phyloP scores from a whole-genome alignment of 1,140 invertebrate genomes.

The Dreissena polymorpha region DNA sequence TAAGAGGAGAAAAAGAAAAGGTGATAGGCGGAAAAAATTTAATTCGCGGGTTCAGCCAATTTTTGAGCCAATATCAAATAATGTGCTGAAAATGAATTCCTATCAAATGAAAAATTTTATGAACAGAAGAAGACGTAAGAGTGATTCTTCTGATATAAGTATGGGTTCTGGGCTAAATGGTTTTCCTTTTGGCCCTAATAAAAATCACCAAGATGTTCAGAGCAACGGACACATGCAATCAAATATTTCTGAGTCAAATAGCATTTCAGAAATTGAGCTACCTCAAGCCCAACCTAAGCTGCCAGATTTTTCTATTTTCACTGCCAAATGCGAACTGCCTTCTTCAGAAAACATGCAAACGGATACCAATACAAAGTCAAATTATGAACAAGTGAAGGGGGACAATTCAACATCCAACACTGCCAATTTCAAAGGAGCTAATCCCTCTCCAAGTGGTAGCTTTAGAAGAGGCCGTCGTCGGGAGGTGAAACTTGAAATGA shows the following conservation, averaged over 20 bases:
- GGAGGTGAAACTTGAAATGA: conserved; percentile 54
- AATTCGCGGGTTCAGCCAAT: conserved; percentile 39
- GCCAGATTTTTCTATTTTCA: conserved; percentile 49
- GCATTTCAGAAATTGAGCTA: conserved; percentile 49
- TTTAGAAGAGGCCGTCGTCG: conserved; percentile 43
- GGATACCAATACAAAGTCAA: background rate
- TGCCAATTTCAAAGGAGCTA: conserved; percentile 51
- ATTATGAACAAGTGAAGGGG: conserved; percentile 16
- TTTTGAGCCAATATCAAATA: conserved; percentile 47
- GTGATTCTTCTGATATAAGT: conserved; percentile 42
- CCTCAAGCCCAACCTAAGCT: conserved; percentile 18
- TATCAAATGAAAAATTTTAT: conserved; percentile 22
- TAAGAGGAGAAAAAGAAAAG: conserved; percentile 22
- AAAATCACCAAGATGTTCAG: no score
- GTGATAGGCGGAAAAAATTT: conserved; percentile 24
- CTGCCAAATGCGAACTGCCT: conserved; percentile 26
- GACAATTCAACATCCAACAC: conserved; percentile 31
- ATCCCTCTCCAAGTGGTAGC: conserved; percentile 50
- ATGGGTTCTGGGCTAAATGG: background rate
- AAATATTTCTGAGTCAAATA: conserved; percentile 48
- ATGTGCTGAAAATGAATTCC: conserved; percentile 30
- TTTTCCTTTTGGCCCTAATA: background rate
- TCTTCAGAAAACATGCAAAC: background rate
- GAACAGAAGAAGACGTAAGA: background rate
- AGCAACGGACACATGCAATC: conserved; percentile 1